Conservation (phyloP, 2,888 invertebrate genomes). For the Microchrysa polita region DNA sequence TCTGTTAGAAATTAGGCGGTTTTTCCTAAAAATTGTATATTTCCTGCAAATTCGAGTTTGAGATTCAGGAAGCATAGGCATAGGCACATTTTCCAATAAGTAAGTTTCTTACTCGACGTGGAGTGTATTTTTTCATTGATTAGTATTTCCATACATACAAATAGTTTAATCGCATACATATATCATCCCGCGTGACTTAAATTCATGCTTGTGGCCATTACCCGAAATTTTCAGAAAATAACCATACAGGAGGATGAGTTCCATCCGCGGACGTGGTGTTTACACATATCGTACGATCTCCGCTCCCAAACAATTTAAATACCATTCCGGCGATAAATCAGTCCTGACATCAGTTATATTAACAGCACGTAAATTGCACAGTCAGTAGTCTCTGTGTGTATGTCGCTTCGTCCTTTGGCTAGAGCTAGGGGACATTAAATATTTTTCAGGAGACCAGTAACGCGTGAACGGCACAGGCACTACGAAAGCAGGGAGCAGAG, state of each 20-base stretch:
- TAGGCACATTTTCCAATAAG: too few species aligned
- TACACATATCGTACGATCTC: constrained; percentile 1
- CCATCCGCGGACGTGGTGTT: not conserved
- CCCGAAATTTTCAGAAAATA: not conserved
- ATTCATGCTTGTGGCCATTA: not conserved
- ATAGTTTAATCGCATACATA: too few species aligned
- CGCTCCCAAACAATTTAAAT: constrained; percentile 48
- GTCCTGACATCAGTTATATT: constrained; percentile 48
- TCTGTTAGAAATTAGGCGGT: too few species aligned
- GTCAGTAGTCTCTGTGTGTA: not conserved
- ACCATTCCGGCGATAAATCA: constrained; percentile 48
- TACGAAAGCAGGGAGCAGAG: not conserved
- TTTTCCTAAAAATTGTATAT: too few species aligned
- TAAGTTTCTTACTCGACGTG: too few species aligned
- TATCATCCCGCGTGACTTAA: not conserved
- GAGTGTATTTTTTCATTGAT: too few species aligned
- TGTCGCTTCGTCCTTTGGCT: not conserved
- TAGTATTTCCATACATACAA: too few species aligned
- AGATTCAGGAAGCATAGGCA: too few species aligned
- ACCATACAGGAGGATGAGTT: not conserved
- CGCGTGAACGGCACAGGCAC: not conserved
- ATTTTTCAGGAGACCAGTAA: not conserved
- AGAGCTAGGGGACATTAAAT: constrained; percentile 4
- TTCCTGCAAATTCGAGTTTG: too few species aligned
- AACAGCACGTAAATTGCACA: constrained; percentile 49